Conservation (phyloP, 2,113 vertebrate species). For the Ceratotherium simum region DNA sequence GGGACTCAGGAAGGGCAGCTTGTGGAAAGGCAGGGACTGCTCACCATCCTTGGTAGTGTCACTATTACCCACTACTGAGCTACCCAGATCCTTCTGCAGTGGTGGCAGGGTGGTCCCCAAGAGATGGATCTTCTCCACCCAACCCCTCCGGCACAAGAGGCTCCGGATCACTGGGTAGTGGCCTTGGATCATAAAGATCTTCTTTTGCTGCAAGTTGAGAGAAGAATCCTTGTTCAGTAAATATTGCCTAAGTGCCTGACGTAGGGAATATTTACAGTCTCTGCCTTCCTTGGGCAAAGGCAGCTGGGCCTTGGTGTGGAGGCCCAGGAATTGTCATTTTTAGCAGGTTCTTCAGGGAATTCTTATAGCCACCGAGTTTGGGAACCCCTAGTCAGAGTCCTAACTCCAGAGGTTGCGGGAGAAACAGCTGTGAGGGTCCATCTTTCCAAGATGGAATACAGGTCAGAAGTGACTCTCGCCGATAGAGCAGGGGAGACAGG, state of each 20-base stretch:
- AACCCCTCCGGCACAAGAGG: slow-evolving; percentile 90
- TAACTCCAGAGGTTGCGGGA: neutral
- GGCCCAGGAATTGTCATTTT: neutral
- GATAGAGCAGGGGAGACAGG: neutral
- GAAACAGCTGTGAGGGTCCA: neutral
- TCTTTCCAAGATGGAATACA: neutral
- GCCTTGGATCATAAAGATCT: slow-evolving; percentile 93
- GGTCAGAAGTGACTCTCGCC: neutral
- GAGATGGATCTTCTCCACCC: slow-evolving; percentile 90
- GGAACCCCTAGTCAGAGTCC: neutral
- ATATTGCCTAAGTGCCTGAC: neutral
- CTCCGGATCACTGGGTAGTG: slow-evolving; percentile 93
- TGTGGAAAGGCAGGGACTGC: neutral
- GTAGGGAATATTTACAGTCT: neutral
- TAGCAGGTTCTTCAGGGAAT: neutral
- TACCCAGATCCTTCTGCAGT: slow-evolving; percentile 36
- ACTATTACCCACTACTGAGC: slow-evolving; percentile 73
- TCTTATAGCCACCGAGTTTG: neutral
- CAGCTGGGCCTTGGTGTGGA: neutral
- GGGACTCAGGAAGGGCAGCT: neutral
- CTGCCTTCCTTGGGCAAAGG: neutral
- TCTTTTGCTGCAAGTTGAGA: slow-evolving; percentile 88
- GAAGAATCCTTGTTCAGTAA: neutral
- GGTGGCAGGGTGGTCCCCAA: neutral
- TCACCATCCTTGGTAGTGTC: slow-evolving; percentile 82